Conservation (phyloP, 2,113 vertebrate genomes). For the Formicarius rufipectus region DNA sequence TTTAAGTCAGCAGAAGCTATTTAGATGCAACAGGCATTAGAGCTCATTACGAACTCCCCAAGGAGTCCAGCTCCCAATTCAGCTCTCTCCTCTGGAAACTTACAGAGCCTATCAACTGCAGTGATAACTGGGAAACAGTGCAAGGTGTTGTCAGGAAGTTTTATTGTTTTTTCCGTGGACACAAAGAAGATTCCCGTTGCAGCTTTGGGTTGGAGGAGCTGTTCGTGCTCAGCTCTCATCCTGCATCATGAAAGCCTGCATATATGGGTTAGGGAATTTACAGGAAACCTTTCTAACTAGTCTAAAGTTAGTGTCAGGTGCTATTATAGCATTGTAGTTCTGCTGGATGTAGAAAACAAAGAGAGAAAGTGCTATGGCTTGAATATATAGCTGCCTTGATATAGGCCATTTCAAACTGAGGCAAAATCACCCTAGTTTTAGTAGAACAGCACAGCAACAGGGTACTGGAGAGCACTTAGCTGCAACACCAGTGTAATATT, state of each 20-base stretch:
- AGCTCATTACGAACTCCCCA: not conserved
- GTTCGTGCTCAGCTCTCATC: not conserved
- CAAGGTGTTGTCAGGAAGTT: not conserved
- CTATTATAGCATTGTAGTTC: not conserved
- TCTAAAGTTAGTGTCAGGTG: not conserved
- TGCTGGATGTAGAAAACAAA: not conserved
- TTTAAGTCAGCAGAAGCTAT: conserved; percentile 7
- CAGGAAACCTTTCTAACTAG: not conserved
- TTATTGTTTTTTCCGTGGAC: not conserved
- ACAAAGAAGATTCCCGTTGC: not conserved
- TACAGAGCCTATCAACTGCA: not conserved
- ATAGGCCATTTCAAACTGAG: not conserved
- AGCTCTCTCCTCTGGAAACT: not conserved
- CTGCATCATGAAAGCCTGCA: not conserved
- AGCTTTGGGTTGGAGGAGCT: not conserved
- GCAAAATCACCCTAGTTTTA: not conserved
- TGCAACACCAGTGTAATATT: not conserved
- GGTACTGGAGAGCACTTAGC: not conserved
- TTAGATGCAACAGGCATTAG: not conserved
- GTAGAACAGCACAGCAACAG: not conserved
- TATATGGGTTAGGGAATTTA: not conserved
- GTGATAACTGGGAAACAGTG: not conserved
- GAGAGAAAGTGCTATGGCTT: not conserved
- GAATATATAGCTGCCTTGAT: not conserved
- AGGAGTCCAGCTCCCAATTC: not conserved